Evolutionary conservation across 2,888 invertebrate genomes (phyloP), one percentile per base, ranked within the genome.

Genomic region (Eutolmus rufibarbis): DNA sequence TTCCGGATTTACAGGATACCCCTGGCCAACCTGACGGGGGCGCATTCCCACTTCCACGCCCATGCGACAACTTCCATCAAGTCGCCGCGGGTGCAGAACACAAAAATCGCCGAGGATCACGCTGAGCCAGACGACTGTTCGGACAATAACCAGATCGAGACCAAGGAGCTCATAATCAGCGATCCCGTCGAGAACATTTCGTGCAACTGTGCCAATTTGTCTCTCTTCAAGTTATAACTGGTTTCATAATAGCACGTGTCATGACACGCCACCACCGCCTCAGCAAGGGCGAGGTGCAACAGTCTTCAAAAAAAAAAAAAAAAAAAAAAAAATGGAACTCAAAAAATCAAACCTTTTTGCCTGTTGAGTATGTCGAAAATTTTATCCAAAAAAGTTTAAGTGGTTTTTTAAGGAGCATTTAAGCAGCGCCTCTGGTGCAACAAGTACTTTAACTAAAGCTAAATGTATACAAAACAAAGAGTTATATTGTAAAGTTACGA

Each of bases 1-100:
- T 89, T 91, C 34, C 90, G 91, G 12, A 90, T 91, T n/a, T 91
- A 91, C 89, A 90, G 91, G 57, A 91, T 91, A 86, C 91, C 91
- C 2, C 87, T 91, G 77, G 90, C 90, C 34, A 91, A 91, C 82
- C 86, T 91, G 23, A 91, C 91, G 14, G 91, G 91, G 0, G 89
- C 91, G 0, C 91, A 91, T 88, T 91, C 91, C 8, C 91, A 91
- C 57, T 91, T 91, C 66, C 91, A 91, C 87, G 90, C 91, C 74
- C 91, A 91, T 74, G 90, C 57, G 40, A 51, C 87, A 46, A 66
- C 56, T 7, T 77, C 76, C 9, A 56, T 28, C 3, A 86, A 87
- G 46, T 77, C 57, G 43, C 37, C 87, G 7, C 88, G 87, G 86
- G 87, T 88, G 8, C 87, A 89, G 23, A 87, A 76, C 43, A 88